Evolutionary conservation across 2,113 vertebrate genomes (phyloP), one percentile per base, ranked within the genome.

Genomic region (Eudorcas thomsonii): DNA sequence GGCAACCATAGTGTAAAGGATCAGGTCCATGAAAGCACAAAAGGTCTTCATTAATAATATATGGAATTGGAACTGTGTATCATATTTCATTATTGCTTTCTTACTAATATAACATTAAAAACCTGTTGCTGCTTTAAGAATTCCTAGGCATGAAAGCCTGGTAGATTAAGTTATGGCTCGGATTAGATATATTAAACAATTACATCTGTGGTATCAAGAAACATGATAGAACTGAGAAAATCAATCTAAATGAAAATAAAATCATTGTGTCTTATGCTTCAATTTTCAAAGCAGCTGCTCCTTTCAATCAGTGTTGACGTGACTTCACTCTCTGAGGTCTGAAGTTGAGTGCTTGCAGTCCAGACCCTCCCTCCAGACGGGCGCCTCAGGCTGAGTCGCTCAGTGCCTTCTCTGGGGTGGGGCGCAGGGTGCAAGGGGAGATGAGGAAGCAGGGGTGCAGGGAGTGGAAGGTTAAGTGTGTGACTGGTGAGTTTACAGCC

Each of bases 211-310:
- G 62, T 91, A 59, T 80, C 83, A 96, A 97, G 87, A 96, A 96
- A 96, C 7, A 21, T 59, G 55, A 93, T 19, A 86, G 67, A 88
- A 45, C 86, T 87, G 86, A 64, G 92, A 90, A 97, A 94, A 97
- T 95, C 94, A 60, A 97, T 97, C 96, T 77, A 91, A 98, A 97
- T 95, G 60, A 97, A 97, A 97, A 94, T 92, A 95, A 96, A 96
- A 96, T 96, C 89, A 97, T 95, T 97, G 55, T 94, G 77, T 94
- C 78, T 86, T 91, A 67, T 0, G 39, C 62, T 97, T 94, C 19
- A 28, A 55, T 91, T 95, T 94, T 91, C 92, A 90, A 97, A 96
- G 97, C 52, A 39, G 92, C 88, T 78, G 45, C 45, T 95, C 82
- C 97, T 89, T 80, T 16, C 78, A 71, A 59, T 77, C 15, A 94